Conservation (phyloP, 2,113 vertebrate genomes). For the Procavia capensis region DNA sequence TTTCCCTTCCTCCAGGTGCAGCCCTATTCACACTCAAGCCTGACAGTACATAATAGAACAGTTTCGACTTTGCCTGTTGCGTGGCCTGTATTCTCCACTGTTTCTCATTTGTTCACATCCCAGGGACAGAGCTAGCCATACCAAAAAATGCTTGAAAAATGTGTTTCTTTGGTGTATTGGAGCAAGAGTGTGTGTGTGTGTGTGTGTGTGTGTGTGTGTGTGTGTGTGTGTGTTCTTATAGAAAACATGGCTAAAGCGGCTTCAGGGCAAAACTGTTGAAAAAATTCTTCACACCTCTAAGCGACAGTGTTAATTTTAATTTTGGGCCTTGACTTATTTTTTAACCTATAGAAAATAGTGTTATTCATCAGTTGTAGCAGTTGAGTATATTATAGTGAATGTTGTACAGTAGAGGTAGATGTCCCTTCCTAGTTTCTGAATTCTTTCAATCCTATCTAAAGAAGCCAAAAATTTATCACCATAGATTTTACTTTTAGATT, state of each 20-base stretch:
- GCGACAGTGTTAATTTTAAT: slow-evolving; percentile 14
- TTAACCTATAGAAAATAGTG: not conserved
- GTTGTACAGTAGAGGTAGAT: not conserved
- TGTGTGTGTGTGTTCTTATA: slow-evolving; percentile 50
- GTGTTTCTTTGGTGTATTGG: slow-evolving; percentile 81
- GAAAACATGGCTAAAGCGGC: slow-evolving; percentile 72
- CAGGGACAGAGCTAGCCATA: slow-evolving; percentile 81
- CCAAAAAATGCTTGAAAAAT: slow-evolving; percentile 82
- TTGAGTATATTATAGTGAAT: not conserved
- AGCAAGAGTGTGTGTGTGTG: slow-evolving; percentile 63
- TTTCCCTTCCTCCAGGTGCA: slow-evolving; percentile 89
- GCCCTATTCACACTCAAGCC: slow-evolving; percentile 87
- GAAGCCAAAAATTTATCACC: not conserved
- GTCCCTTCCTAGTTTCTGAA: not conserved
- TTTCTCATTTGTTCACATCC: slow-evolving; percentile 85
- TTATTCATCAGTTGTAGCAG: not conserved
- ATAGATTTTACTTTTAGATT: slow-evolving; percentile 44
- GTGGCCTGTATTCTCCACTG: slow-evolving; percentile 81
- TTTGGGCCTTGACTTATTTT: slow-evolving; percentile 24
- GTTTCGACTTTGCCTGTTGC: slow-evolving; percentile 84
- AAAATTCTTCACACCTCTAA: slow-evolving; percentile 54
- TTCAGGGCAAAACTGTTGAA: slow-evolving; percentile 63
- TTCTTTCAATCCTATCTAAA: slow-evolving; percentile 4
- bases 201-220: not conserved
- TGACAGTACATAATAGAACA: slow-evolving; percentile 84